Evolutionary conservation across 2,888 invertebrate species (phyloP).

Genomic region (Mythimna pallens): DNA sequence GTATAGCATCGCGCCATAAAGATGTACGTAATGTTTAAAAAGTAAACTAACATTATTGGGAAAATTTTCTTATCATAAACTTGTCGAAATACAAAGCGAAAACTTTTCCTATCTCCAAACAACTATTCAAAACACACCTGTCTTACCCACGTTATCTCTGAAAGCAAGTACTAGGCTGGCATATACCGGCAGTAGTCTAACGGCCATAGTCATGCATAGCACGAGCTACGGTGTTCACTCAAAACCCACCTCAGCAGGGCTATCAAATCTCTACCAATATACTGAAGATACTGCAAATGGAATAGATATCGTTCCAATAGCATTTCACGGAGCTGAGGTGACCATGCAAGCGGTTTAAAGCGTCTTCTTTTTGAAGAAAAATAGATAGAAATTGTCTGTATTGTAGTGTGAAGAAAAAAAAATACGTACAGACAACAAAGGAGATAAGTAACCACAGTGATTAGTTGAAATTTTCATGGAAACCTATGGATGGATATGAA

Average conservation of each 20-base stretch:
- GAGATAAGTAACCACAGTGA: too few species aligned
- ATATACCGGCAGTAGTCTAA: slow-evolving; percentile 20
- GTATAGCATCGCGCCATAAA: slow-evolving; percentile 13
- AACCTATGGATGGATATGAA: too few species aligned
- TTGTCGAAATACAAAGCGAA: background rate
- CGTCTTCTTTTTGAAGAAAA: background rate
- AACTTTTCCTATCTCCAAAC: background rate
- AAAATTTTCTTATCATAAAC: background rate
- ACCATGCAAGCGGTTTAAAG: slow-evolving; percentile 34
- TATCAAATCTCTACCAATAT: slow-evolving; percentile 78
- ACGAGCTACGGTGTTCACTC: slow-evolving; percentile 44
- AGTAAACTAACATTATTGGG: background rate
- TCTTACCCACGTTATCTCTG: background rate
- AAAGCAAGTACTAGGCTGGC: slow-evolving; percentile 27
- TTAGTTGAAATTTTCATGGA: too few species aligned
- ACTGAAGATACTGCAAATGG: slow-evolving; percentile 84
- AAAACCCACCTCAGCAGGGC: slow-evolving; percentile 51
- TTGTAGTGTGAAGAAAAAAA: background rate
- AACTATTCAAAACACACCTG: slow-evolving; percentile 6
- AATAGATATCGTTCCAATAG: slow-evolving; percentile 75
- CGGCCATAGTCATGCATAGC: slow-evolving; percentile 44
- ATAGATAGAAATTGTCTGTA: background rate
- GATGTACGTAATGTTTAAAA: background rate
- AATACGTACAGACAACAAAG: too few species aligned
- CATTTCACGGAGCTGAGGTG: slow-evolving; percentile 61